Percentiles rank a stretch among this genome's conserved stretches.
These are phyloP conservation scores for Pagetopsis macropterus DNA, from an alignment of 2,797 vertebrate species.

Conservation along the genomic window DNA sequence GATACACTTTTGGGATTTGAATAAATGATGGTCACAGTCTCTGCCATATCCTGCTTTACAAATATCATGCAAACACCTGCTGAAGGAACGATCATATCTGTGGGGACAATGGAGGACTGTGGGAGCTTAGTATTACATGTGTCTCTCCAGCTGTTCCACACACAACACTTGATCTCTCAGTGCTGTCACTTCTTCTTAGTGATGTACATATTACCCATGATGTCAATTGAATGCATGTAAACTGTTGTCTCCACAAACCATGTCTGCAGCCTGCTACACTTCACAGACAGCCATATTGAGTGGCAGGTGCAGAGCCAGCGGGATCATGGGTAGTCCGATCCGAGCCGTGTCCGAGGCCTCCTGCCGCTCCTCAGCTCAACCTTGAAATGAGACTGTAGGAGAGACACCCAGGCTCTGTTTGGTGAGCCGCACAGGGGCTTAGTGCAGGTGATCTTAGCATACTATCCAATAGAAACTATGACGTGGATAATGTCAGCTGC, in stretches of 20 bases:
- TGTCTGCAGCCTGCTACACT: constrained; percentile 2
- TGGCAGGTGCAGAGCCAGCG: constrained; percentile 67
- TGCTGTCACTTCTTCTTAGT: not conserved
- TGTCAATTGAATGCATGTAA: not conserved
- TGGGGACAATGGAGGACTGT: not conserved
- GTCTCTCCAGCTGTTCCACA: not conserved
- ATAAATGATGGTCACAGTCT: not conserved
- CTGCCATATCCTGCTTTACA: constrained; percentile 38
- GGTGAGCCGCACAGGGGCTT: not conserved
- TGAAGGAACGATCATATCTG: constrained; percentile 11
- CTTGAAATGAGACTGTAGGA: constrained; percentile 7
- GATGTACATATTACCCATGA: not conserved
- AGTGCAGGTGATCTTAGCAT: not conserved
- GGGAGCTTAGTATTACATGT: not conserved
- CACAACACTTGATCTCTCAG: not conserved
- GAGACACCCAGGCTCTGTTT: not conserved
- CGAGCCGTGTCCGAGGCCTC: constrained; percentile 17
- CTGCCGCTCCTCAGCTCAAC: not conserved
- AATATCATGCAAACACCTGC: constrained; percentile 53
- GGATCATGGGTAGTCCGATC: constrained; percentile 41
- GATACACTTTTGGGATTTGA: constrained; percentile 5
- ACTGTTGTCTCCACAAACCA: not conserved
- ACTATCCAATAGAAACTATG: not conserved
- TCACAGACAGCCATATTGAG: constrained; percentile 62
- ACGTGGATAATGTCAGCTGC: not conserved